Base-by-base conservation (phyloP, 2,113 vertebrate genomes). In the Piprites chloris region DNA sequence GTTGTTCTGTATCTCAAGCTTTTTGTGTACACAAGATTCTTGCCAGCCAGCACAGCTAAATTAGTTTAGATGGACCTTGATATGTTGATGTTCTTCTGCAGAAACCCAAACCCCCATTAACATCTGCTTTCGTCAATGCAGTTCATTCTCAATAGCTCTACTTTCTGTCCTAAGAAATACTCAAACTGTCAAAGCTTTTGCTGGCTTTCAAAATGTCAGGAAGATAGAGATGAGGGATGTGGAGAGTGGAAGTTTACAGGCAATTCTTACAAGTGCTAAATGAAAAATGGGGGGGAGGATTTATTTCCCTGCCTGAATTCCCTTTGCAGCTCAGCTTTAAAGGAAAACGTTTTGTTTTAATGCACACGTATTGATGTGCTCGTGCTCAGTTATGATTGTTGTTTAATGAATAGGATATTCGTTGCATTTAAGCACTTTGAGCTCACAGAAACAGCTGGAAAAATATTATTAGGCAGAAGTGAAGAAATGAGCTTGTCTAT, bases 371-470 rank as follows among this genome's bases (percentile, higher is more conserved):
- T 46, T 78, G 63, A 56, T 72, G 44, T 80, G 42, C 63, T 94
- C 9, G 6, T 62, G 50, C 76, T 89, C 41, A 37, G 18, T 72
- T 87, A 21, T n/a, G 58, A 85, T 90, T 94, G 30, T 90, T 94
- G 58, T 71, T 87, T 81, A 69, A 95, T 79, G 84, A 94, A 37
- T 49, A 37, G 68, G 71, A 91, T 79, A 71, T 83, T 93, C 27
- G n/a, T 83, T 82, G 35, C n/a, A 39, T 73, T 76, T 59, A 53
- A 77, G 56, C 66, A 77, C 3, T 2, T 22, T 88, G 79, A 68
- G 52, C 39, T 90, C 76, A 92, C 75, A 88, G 88, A 90, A 91
- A 86, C 68, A 96, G 82, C 90, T 95, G 92, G 52, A 9, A 87
- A 96, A 97, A 86, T 86, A 80, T 30, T 55, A 3, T 86, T 74